These are phyloP conservation scores for Trichechus manatus DNA, from an alignment of 2,113 vertebrate genomes.

Conservation along the genomic window DNA sequence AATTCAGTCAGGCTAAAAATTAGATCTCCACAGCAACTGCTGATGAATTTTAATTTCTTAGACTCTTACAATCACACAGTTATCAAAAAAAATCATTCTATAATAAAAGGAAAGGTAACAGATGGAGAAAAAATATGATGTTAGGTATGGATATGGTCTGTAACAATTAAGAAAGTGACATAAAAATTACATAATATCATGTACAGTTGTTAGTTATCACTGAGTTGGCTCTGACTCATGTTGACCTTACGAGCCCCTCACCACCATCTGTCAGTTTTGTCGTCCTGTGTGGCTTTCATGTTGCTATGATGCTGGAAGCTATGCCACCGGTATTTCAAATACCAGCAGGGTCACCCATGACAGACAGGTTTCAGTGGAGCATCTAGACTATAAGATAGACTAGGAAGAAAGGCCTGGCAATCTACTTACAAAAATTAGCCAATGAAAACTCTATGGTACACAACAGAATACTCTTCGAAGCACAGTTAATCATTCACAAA, in stretches of 20 bases:
- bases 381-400: background rate
- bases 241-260: background rate
- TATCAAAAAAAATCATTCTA: slow-evolving; percentile 27
- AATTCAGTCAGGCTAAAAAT: slow-evolving; percentile 31
- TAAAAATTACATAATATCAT: background rate
- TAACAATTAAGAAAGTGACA: background rate
- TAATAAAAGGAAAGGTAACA: background rate
- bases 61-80: background rate
- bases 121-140: background rate
- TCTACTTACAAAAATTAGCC: background rate
- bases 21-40: background rate
- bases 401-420: background rate
- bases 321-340: background rate
- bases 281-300: background rate
- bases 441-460: background rate
- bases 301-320: background rate
- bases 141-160: too few species aligned
- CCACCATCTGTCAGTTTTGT: background rate
- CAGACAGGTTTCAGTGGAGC: background rate
- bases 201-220: background rate
- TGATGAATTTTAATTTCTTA: slow-evolving; percentile 49
- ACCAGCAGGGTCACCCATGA: background rate
- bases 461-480: background rate
- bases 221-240: background rate
- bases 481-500: background rate